Base-by-base conservation (phyloP, 1,140 invertebrate species). In the Drosophila sucinea region DNA sequence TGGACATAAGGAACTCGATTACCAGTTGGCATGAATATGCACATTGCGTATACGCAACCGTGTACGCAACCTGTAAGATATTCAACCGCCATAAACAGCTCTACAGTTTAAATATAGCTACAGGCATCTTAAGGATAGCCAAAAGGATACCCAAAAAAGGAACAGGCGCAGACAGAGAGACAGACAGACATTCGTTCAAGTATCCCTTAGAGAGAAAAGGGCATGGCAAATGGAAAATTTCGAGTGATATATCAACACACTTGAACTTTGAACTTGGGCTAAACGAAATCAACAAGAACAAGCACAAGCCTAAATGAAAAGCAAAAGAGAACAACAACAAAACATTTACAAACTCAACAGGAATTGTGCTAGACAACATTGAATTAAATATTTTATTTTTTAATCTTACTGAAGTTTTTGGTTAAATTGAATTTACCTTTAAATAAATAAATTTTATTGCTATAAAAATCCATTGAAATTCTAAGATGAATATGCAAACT, bases 171-270 rank as follows among this genome's bases (percentile, higher is more conserved):
- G 29, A 30, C 27, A 57, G 29, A 1, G 10, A n/a, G 30, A 6
- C 54, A 32, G 47, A 8, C 17, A 25, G 25, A 8, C n/a, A 30
- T 17, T 30, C 11, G n/a, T 4, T 56, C 29, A 56, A 56, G 29
- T 30, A 56, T 56, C 27, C 29, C 17, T 56, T 56, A 30, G 17
- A 17, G 0, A 47, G 1, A 44, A 11, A 44, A 64, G 62, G 40
- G 56, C 71, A 47, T 38, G 44, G 44, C 44, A 60, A 67, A 73
- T 56, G 65, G 60, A 38, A 75, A 66, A 69, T 32, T 62, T 77
- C 60, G 29, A 77, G 70, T 73, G 61, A 57, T 69, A 77, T 74
- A 70, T 74, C 67, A 77, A 74, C 75, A 74, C 75, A 77, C 75
- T 73, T 73, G 47, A 77, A 57, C 55, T 57, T 30, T 30, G 30